A percentile compares a stretch with the other conserved stretches of the same genome.
Evolutionary conservation across 1,140 invertebrate species (phyloP).

Genomic region (Zaprionus nigranus): DNA sequence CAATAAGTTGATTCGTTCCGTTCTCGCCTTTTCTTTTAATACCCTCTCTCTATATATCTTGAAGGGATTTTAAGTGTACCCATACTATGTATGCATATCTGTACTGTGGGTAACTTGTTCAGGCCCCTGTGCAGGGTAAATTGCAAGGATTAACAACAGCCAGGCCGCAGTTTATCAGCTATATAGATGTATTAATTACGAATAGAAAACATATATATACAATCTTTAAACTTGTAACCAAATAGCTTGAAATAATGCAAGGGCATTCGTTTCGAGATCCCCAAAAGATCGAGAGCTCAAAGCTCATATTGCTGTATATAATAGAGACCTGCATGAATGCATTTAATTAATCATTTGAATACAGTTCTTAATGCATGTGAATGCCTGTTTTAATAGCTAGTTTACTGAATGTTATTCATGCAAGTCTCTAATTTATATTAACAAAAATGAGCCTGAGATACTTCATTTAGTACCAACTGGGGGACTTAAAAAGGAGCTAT

Average conservation of each 20-base stretch:
- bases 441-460: not conserved
- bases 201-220: constrained; percentile 76
- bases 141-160: constrained; percentile 61
- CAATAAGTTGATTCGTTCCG: constrained; percentile 51
- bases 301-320: not conserved
- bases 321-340: no score
- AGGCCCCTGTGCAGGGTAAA: constrained; percentile 23
- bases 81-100: constrained; percentile 67
- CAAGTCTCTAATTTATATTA: not conserved
- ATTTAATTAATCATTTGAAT: no score
- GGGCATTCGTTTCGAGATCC: constrained; percentile 9
- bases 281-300: not conserved
- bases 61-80: constrained; percentile 40
- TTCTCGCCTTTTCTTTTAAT: constrained; percentile 16
- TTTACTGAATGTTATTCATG: no score
- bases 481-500: not conserved
- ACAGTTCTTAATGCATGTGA: no score
- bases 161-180: constrained; percentile 64
- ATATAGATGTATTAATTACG: constrained; percentile 44
- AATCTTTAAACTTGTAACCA: constrained; percentile 53
- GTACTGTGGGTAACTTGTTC: constrained; percentile 40
- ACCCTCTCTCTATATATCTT: constrained; percentile 18
- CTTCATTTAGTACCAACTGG: not conserved
- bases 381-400: no score
- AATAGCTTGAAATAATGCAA: constrained; percentile 14